A percentile compares a stretch with the other conserved stretches of the same genome.
These are phyloP conservation scores for Rhabdomys pumilio DNA, from an alignment of 2,797 vertebrate genomes.

Conservation along the genomic window DNA sequence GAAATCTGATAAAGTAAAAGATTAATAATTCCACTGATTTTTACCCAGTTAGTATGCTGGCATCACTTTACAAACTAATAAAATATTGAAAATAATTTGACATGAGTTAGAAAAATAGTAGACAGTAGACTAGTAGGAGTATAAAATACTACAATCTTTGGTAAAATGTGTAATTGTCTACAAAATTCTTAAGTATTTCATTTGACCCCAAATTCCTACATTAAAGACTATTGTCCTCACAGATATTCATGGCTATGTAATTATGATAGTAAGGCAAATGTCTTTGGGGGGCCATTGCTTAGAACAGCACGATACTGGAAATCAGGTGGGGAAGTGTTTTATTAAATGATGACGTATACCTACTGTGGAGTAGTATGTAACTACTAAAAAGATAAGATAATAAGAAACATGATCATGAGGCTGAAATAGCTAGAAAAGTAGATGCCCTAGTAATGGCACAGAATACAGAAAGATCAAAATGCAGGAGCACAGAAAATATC, in stretches of 20 bases:
- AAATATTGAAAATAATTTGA: background rate
- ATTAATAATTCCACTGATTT: background rate
- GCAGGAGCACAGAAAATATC: background rate
- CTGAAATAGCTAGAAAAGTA: background rate
- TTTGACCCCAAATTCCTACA: background rate
- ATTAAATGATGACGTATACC: background rate
- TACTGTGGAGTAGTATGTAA: background rate
- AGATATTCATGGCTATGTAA: background rate
- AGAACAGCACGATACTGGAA: background rate
- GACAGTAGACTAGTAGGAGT: background rate
- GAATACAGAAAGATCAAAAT: background rate
- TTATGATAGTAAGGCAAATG: background rate
- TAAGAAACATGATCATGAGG: background rate
- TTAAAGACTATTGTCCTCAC: background rate
- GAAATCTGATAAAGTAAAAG: background rate
- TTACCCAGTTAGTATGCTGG: background rate
- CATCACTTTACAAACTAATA: background rate
- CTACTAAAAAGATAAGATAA: constrained; percentile 6
- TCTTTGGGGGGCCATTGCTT: background rate
- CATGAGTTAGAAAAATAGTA: background rate
- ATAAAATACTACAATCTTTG: background rate
- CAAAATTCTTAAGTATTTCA: background rate
- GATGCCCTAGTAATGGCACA: background rate
- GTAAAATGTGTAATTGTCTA: background rate
- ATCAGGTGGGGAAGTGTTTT: background rate